Percentiles rank a stretch among this genome's conserved stretches.
phyloP scores from a whole-genome alignment of 2,888 invertebrate species.

The Tribolium freemani region DNA sequence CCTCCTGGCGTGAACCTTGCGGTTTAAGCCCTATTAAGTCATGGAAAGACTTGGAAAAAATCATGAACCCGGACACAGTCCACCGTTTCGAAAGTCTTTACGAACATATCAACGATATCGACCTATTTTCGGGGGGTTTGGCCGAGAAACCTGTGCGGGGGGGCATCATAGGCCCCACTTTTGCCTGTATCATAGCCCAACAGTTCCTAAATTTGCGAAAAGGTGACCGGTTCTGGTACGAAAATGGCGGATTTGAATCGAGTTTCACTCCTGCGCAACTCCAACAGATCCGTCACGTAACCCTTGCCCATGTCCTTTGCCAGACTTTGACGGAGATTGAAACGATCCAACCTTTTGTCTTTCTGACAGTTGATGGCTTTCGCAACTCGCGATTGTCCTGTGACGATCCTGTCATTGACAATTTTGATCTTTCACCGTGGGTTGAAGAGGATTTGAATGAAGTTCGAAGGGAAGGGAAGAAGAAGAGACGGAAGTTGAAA shows the following conservation, averaged over 20 bases:
- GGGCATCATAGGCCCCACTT: conserved; percentile 88
- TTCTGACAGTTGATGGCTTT: conserved; percentile 74
- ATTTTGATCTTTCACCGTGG: conserved; percentile 76
- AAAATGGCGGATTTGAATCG: conserved; percentile 81
- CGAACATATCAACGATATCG: conserved; percentile 84
- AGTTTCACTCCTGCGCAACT: conserved; percentile 84
- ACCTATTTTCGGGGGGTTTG: conserved; percentile 86
- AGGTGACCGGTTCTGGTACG: conserved; percentile 88
- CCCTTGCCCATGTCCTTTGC: conserved; percentile 81
- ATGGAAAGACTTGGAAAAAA: conserved; percentile 80
- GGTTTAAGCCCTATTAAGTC: conserved; percentile 76
- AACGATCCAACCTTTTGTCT: conserved; percentile 80
- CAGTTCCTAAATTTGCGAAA: conserved; percentile 84
- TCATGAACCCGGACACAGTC: conserved; percentile 76
- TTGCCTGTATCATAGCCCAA: conserved; percentile 90
- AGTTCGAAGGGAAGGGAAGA: neutral
- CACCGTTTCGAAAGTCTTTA: conserved; percentile 72
- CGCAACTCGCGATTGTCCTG: conserved; percentile 75
- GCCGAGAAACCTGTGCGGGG: conserved; percentile 85
- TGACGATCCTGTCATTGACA: conserved; percentile 68
- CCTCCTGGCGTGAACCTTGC: conserved; percentile 84
- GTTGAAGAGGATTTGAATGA: conserved; percentile 64
- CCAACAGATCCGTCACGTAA: conserved; percentile 79
- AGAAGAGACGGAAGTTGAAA: conserved; percentile 26
- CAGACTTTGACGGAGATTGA: conserved; percentile 76